These are phyloP conservation scores for Galbula dea DNA, from an alignment of 2,113 vertebrate species.

Conservation along the genomic window DNA sequence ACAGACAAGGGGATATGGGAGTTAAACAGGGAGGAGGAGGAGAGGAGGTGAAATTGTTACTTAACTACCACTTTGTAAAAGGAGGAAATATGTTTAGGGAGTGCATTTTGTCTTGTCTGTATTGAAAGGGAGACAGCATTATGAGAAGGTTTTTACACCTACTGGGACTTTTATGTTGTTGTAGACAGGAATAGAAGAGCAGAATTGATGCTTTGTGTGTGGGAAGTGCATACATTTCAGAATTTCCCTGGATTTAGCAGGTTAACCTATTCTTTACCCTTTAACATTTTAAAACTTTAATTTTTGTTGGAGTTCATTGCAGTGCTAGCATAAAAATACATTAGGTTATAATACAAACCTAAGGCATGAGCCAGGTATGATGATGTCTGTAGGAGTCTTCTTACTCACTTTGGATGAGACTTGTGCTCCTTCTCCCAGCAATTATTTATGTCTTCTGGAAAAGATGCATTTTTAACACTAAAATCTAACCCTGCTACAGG, in stretches of 20 bases:
- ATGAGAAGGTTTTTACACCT: constrained; percentile 42
- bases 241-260: constrained; percentile 6
- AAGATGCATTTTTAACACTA: neutral
- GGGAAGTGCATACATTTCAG: constrained; percentile 15
- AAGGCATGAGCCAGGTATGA: constrained; percentile 11
- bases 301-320: constrained; percentile 1
- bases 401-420: neutral
- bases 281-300: constrained; percentile 45
- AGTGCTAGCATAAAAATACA: neutral
- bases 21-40: neutral
- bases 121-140: constrained; percentile 45
- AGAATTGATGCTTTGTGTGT: neutral
- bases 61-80: constrained; percentile 14
- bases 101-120: constrained; percentile 32
- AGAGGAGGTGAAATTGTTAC: neutral
- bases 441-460: constrained; percentile 34
- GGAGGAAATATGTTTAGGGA: constrained; percentile 35
- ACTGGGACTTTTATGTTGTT: constrained; percentile 37
- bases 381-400: constrained; percentile 21
- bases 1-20: neutral
- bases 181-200: constrained; percentile 36
- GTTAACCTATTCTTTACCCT: constrained; percentile 27
- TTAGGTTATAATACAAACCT: neutral
- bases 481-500: neutral
- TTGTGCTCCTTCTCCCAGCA: neutral